Base-by-base conservation (phyloP, 2,888 invertebrate species). In the Caenorhabditis sp. region DNA sequence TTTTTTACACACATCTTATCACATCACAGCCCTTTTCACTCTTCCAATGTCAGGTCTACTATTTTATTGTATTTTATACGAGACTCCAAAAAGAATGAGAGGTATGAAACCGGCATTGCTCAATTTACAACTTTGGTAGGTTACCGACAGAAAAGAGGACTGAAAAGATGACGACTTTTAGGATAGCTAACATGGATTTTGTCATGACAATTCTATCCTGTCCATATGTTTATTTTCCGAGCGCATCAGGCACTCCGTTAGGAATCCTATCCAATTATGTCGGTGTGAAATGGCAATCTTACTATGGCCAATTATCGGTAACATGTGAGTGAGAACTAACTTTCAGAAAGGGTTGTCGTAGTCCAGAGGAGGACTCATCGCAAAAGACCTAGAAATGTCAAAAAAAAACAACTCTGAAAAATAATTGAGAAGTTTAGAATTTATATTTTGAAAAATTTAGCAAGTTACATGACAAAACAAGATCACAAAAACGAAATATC, bases 251-350 rank as follows among this genome's bases (percentile, higher is more conserved):
- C 23, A 24, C 55, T 0, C 27, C 66, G 0, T 21, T 69, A 0
- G 69, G 70, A 6, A 3, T 71, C 14, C 19, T 71, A 8, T n/a
- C 19, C 5, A 1, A 66, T 14, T 66, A 66, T 10, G 24, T 59
- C 14, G 19, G 27, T 1, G 12, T 61, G 5, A 70, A 49, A 51
- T 61, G 37, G 53, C 36, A 57, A 24, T 12, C 65, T 0, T 69
- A 69, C 31, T 51, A 37, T 21, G 65, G 61, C 19, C 69, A 69
- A n/a, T 58, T 65, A 4, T 70, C 70, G 1, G 26, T 62, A 2
- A 51, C 57, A 1, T 64, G 70, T 71, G 43, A 57, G 66, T 66
- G 31, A 31, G n/a, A n/a, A n/a, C n/a, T n/a, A n/a, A n/a, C n/a
- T n/a, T n/a, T n/a, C n/a, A n/a, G n/a, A n/a, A n/a, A n/a, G n/a